These are phyloP conservation scores for Sebastes taczanowskii DNA, from an alignment of 2,797 vertebrate species.

Conservation along the genomic window DNA sequence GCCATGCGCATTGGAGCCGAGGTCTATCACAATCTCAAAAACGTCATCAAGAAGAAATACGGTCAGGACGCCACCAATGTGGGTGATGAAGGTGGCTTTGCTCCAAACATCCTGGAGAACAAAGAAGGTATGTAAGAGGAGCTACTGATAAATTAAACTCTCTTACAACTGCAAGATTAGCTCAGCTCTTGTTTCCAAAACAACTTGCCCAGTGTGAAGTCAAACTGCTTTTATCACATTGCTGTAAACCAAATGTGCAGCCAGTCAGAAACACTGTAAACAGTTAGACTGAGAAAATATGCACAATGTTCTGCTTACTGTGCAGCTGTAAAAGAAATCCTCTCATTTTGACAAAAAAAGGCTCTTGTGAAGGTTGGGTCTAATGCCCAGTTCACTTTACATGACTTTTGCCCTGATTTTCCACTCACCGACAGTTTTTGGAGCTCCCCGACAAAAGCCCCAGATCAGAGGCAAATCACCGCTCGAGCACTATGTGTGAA, in stretches of 20 bases:
- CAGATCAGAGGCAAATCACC: neutral
- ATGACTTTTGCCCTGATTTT: neutral
- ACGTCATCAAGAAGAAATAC: constrained; percentile 96
- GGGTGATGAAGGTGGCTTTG: constrained; percentile 96
- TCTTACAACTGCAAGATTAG: neutral
- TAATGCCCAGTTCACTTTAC: neutral
- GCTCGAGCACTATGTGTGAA: neutral
- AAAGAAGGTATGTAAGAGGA: constrained; percentile 85
- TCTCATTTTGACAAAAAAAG: neutral
- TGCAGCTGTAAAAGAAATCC: neutral
- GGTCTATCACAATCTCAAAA: constrained; percentile 98
- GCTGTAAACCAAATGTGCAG: neutral
- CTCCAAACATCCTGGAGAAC: constrained; percentile 97
- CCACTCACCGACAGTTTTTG: neutral
- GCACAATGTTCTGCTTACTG: neutral
- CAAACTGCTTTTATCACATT: neutral
- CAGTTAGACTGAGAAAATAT: neutral
- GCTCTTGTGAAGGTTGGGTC: neutral
- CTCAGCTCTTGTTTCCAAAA: neutral
- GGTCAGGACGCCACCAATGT: constrained; percentile 97
- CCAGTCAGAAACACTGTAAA: neutral
- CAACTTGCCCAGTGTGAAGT: neutral
- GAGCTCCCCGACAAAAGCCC: neutral
- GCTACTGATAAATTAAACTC: neutral
- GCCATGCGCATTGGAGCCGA: constrained; percentile 96